These are phyloP conservation scores for Galaxea fascicularis DNA, from an alignment of 92 coral and sea anemone species.

Conservation along the genomic window DNA sequence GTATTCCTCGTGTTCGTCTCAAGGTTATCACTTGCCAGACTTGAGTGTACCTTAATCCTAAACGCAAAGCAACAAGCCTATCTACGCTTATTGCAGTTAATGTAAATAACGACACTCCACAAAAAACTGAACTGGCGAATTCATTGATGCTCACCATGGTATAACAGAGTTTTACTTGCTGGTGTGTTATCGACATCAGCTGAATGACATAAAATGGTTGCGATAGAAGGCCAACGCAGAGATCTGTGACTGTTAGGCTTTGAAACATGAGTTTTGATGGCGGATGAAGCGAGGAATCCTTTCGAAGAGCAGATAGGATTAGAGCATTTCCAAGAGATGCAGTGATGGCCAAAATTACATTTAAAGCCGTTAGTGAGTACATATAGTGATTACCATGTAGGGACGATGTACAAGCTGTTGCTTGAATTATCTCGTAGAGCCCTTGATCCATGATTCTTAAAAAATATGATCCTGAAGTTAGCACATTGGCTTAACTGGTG, in stretches of 20 bases:
- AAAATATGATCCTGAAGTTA: too few relatives aligned
- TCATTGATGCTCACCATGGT: not conserved
- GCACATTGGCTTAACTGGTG: too few relatives aligned
- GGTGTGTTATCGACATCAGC: not conserved
- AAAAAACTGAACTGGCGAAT: not conserved
- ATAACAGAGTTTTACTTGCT: not conserved
- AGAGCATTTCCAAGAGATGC: conserved; percentile 1
- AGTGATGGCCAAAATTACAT: not conserved
- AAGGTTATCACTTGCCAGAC: not conserved
- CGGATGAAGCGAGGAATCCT: not conserved
- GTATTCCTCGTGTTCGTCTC: not conserved
- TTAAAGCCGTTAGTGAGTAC: conserved; percentile 4
- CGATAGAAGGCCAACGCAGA: not conserved
- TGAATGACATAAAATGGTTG: conserved; percentile 2
- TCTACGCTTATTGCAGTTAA: conserved; percentile 11
- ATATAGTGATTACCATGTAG: not conserved
- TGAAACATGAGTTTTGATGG: conserved; percentile 17
- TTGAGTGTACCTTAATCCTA: not conserved
- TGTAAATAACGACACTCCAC: conserved; percentile 10
- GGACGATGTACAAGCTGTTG: conserved; percentile 5
- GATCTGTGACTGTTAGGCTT: conserved; percentile 8
- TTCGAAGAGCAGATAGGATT: conserved; percentile 10
- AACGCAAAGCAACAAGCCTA: conserved; percentile 2
- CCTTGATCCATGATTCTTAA: too few relatives aligned
- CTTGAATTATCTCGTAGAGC: too few relatives aligned